Base-by-base conservation (phyloP, 2,113 vertebrate genomes). In the Poecile atricapillus region DNA sequence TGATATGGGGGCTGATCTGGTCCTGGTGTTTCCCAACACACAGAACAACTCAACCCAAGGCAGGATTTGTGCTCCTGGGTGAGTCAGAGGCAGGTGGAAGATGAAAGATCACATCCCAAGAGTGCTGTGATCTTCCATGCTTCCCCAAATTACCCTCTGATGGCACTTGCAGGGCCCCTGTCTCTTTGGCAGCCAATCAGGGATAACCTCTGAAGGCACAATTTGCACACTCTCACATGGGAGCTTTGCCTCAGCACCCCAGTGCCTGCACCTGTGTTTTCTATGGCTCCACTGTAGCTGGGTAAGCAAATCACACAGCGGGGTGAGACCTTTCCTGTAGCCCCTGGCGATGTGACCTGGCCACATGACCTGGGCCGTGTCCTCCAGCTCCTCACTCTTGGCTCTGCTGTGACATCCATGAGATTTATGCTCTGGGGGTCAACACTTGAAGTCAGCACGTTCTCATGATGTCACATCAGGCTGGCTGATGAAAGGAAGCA, bases 391-490 rank as follows among this genome's bases (percentile, higher is more conserved):
- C 91, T 96, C 76, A 53, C 91, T 91, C 95, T 39, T n/a, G 76
- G 75, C n/a, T 90, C 44, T 90, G 67, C 82, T 83, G 78, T 92
- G 94, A 95, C 87, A 96, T 73, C 47, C 27, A 4, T 58, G 88
- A 91, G 96, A 97, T 96, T 97, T 95, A 97, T 94, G 91, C 83
- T 95, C 64, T 87, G 65, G 67, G 74, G 95, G 95, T 96, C 95
- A 96, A 11, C 77, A 11, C 58, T 89, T 67, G 62, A 78, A 89
- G 92, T 56, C 94, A 84, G 81, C 23, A 8, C 11, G 15, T 93
- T 93, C 95, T 95, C 89, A 89, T 90, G 91, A 81, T 64, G 71
- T 92, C 95, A 86, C 79, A 43, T 15, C 83, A 49, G 73, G 53
- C 94, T 92, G 82, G 41, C 81, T 86, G 85, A 83, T 92, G 86